A percentile compares a stretch with the other conserved stretches of the same genome.
Conservation (phyloP, 2,797 vertebrate genomes). For the Epinephelus awoara region DNA sequence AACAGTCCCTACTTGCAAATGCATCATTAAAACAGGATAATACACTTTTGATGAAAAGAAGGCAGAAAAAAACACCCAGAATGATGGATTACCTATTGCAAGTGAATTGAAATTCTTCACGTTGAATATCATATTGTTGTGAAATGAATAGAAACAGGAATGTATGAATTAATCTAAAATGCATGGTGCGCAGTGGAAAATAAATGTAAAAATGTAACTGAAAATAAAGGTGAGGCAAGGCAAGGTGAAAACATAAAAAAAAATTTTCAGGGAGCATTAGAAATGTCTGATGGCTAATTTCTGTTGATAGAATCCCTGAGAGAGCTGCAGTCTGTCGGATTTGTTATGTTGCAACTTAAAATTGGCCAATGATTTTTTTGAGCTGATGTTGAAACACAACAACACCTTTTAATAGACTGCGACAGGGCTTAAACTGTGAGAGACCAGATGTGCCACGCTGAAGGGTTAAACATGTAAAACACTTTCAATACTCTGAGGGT, state of each 20-base stretch:
- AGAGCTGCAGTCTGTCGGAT: too few relatives aligned
- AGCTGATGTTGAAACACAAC: too few relatives aligned
- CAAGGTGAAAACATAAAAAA: too few relatives aligned
- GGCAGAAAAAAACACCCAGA: constrained; percentile 2
- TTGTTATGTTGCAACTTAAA: too few relatives aligned
- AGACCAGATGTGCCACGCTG: neutral
- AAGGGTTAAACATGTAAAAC: neutral
- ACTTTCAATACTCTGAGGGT: neutral
- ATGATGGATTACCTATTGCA: constrained; percentile 4
- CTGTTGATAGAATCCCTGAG: too few relatives aligned
- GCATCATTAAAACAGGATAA: constrained; percentile 11
- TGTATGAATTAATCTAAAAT: neutral
- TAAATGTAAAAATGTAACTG: too few relatives aligned
- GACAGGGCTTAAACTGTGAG: too few relatives aligned
- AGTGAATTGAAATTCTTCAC: neutral
- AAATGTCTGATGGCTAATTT: too few relatives aligned
- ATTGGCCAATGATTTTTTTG: too few relatives aligned
- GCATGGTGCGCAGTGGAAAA: neutral
- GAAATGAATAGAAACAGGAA: neutral
- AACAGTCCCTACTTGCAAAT: constrained; percentile 12
- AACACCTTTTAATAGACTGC: too few relatives aligned
- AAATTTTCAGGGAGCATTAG: too few relatives aligned
- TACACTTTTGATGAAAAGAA: neutral
- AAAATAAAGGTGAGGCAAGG: too few relatives aligned
- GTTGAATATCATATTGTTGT: neutral